Evolutionary conservation across 2,113 vertebrate genomes (phyloP), one percentile per base, ranked within the genome.

Genomic region (Megaptera novaeangliae): DNA sequence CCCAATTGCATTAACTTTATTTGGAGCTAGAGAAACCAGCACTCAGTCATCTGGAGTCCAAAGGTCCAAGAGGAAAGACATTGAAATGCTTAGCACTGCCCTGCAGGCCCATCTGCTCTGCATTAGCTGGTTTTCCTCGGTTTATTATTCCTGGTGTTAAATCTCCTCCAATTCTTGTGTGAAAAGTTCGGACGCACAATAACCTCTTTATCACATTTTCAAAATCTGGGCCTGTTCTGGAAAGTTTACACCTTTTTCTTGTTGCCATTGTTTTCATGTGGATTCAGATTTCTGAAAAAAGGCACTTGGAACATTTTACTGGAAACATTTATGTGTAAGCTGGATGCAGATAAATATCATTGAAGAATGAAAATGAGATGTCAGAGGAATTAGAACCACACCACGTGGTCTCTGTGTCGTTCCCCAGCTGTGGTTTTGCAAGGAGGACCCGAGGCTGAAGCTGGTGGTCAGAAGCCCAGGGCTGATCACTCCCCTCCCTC

Each of bases 121-220:
- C 96, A 97, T 98, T 98, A 98, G 82, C 95, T 12, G 1, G 94
- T 57, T 87, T 78, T 66, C 93, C 81, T 18, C 0, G 97, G 94
- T 97, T 98, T 98, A 95, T 98, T 98, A 97, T 98, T 98, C 61
- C 97, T 98, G 27, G 82, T 91, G 96, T 90, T 97, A 97, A 92
- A 92, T 96, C 91, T 88, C 49, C 41, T 71, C 88, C 34, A 5
- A 39, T 64, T 57, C 95, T 97, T 95, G 95, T 97, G 97, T 88
- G 97, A 98, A 96, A 98, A 98, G 82, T 96, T 97, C 9, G 84
- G 82, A 94, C 57, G 23, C 98, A 98, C 93, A 98, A 89, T 96
- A 97, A 97, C 64, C 63, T 96, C 95, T 98, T 98, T 96, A 77
- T 96, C 80, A 87, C 82, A 13, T 95, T 44, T 36, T 69, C 90